Evolutionary conservation across 2,797 vertebrate genomes (phyloP), one percentile per base, ranked within the genome.

Genomic region (Scolopax bukidnonensis): DNA sequence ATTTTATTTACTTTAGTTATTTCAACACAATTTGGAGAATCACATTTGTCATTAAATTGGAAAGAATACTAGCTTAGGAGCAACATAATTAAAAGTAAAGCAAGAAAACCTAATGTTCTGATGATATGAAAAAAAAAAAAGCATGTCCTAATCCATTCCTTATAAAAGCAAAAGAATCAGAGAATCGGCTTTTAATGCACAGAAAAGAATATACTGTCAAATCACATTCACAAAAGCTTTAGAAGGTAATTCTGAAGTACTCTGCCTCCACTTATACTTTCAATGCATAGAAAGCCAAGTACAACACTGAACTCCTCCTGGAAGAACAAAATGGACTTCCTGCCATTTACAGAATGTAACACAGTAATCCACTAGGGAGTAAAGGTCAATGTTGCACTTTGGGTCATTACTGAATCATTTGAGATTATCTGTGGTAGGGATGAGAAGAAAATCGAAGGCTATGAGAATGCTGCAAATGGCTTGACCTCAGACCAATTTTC

Each of bases 331-430:
- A 98, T 90, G 92, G 95, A 97, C 98, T 97, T 97, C 96, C 97
- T 98, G 97, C 89, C 97, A 97, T 97, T 98, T 98, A 97, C 96
- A 98, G 94, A 90, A 95, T 96, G 97, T 98, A 98, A 98, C 96
- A 97, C 84, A 97, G 97, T 97, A 98, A 98, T 96, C 97, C 98
- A 96, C 96, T 60, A 86, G 96, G 95, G 97, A 98, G 95, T 94
- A 98, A 98, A 98, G 97, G 98, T 98, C 98, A 98, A 27, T 97
- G 95, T 97, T 98, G 97, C 97, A 98, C 97, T 98, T 98, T 97
- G 96, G 96, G 98, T 98, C 97, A 98, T 98, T 98, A 98, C 94
- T 91, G 96, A 98, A 98, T 98, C 97, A 98, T 98, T 97, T 97
- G 95, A 98, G 95, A 98, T 97, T 98, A 98, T 98, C 97, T 96